A percentile compares a stretch with the other conserved stretches of the same genome.
phyloP scores from a whole-genome alignment of 2,888 invertebrate genomes.

The Pseudococcus longispinus region DNA sequence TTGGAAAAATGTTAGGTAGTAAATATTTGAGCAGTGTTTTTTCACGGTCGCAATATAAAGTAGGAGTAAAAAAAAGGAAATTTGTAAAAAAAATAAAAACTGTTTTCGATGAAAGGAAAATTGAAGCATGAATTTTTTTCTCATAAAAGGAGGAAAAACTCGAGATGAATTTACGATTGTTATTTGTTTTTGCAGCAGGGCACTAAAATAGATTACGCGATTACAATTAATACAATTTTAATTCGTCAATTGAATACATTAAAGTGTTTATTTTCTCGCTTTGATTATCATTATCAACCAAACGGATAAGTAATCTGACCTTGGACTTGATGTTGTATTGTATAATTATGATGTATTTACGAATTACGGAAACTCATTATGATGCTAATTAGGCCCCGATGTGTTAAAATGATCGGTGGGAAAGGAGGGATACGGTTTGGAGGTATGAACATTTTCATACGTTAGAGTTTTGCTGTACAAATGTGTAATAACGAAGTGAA shows the following conservation, averaged over 20 bases:
- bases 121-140: neutral
- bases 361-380: neutral
- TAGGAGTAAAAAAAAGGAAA: neutral
- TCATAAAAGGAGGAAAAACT: neutral
- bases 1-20: neutral
- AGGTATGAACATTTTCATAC: neutral
- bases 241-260: neutral
- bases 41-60: neutral
- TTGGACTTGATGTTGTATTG: neutral
- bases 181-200: neutral
- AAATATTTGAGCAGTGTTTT: neutral
- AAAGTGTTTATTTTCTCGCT: neutral
- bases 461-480: too few species aligned
- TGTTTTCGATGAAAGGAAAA: neutral
- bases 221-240: neutral
- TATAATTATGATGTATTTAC: neutral
- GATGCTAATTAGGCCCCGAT: neutral
- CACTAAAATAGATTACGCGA: neutral
- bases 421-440: neutral
- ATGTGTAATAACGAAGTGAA: too few species aligned
- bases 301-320: neutral
- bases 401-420: neutral
- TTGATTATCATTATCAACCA: neutral
- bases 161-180: neutral
- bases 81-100: neutral